Evolutionary conservation across 2,113 vertebrate genomes (phyloP).

Genomic region (Seriola aureovittata): DNA sequence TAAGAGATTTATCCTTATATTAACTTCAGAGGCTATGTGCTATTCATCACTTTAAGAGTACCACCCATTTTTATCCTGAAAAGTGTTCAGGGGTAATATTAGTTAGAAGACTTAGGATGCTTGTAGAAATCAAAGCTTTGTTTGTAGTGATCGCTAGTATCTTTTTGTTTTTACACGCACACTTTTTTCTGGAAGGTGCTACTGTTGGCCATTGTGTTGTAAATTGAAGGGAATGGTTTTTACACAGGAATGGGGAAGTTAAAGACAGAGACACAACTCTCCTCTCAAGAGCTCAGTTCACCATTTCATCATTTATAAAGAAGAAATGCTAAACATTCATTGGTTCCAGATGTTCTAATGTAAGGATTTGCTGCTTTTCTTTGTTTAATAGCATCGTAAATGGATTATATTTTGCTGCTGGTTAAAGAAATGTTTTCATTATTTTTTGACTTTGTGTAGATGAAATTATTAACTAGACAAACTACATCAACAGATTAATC

Average conservation of each 20-base stretch:
- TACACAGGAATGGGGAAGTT: neutral
- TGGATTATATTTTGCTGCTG: neutral
- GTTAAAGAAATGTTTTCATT: neutral
- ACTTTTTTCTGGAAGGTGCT: too few relatives aligned
- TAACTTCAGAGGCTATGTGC: conserved; percentile 57
- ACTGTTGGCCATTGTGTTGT: too few relatives aligned
- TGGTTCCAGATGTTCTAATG: neutral
- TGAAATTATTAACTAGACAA: neutral
- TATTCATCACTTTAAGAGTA: conserved; percentile 64
- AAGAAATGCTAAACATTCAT: neutral
- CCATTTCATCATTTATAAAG: neutral
- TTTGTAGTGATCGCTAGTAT: neutral
- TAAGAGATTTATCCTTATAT: conserved; percentile 65
- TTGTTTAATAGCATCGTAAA: neutral
- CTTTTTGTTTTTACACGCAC: neutral
- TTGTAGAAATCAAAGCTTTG: neutral
- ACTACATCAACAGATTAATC: neutral
- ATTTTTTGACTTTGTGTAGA: neutral
- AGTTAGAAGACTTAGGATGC: neutral
- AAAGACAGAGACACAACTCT: neutral
- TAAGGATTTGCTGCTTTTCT: neutral
- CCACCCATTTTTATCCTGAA: conserved; percentile 50
- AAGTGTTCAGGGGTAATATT: conserved; percentile 22
- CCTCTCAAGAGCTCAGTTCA: neutral
- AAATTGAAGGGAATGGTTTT: too few relatives aligned